These are phyloP conservation scores for Pandion haliaetus DNA, from an alignment of 2,113 vertebrate species.

Conservation along the genomic window DNA sequence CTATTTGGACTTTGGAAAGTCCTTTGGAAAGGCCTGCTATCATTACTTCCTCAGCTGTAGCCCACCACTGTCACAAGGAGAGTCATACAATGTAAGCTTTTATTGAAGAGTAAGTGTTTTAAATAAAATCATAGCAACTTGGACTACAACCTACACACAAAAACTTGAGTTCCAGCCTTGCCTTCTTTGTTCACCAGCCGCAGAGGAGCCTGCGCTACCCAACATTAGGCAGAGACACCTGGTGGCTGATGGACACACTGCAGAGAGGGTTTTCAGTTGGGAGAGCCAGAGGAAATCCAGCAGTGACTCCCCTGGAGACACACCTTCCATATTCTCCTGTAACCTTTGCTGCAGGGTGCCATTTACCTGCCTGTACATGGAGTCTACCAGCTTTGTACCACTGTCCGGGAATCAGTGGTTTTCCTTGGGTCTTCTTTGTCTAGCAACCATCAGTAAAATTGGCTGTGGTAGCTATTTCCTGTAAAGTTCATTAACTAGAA, in stretches of 20 bases:
- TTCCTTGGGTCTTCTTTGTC: neutral
- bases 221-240: neutral
- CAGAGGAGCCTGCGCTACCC: rapidly evolving
- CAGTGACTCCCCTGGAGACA: rapidly evolving
- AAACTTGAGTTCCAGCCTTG: neutral
- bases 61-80: too few relatives aligned
- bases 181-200: neutral
- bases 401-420: rapidly evolving
- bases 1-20: neutral
- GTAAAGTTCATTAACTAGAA: neutral
- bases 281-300: rapidly evolving
- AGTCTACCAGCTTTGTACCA: neutral
- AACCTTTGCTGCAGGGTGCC: rapidly evolving
- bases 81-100: neutral
- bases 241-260: neutral
- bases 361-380: rapidly evolving
- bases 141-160: rapidly evolving
- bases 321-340: rapidly evolving
- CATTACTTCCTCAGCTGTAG: neutral
- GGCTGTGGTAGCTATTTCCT: rapidly evolving
- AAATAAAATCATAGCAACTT: neutral
- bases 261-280: rapidly evolving
- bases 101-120: neutral
- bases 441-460: too few relatives aligned
- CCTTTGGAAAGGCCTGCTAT: neutral